A percentile compares a stretch with the other conserved stretches of the same genome.
These are phyloP conservation scores for Pseudomyrmex gracilis DNA, from an alignment of 1,140 invertebrate genomes.

Conservation along the genomic window DNA sequence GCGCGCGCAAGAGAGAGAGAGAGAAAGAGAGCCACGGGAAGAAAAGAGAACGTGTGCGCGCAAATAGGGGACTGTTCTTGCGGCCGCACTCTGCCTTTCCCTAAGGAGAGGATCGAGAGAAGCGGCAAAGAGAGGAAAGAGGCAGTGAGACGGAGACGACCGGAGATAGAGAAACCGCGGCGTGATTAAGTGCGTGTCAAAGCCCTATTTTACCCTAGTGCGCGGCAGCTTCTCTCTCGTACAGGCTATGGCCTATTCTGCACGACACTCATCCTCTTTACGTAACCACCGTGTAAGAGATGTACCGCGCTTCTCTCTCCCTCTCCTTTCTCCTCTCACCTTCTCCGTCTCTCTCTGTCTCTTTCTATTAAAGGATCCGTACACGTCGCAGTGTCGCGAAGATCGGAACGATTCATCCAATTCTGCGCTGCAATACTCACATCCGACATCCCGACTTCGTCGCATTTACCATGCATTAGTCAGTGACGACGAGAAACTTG, in stretches of 20 bases:
- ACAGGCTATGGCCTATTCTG: conserved; percentile 33
- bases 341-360: neutral
- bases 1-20: neutral
- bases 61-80: conserved; percentile 24
- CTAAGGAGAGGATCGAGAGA: neutral
- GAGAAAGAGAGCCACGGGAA: neutral
- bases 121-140: conserved; percentile 18
- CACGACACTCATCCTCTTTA: conserved; percentile 31
- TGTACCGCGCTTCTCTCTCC: neutral
- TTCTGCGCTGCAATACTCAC: neutral
- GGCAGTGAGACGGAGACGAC: conserved; percentile 28
- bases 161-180: conserved; percentile 34
- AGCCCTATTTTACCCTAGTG: conserved; percentile 44
- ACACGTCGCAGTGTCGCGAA: neutral
- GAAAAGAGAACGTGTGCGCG: conserved; percentile 13
- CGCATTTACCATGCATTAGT: conserved; percentile 13
- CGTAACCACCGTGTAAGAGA: conserved; percentile 15
- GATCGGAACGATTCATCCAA: conserved; percentile 22
- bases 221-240: conserved; percentile 26
- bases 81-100: conserved; percentile 10
- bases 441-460: conserved; percentile 18
- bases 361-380: conserved; percentile 27
- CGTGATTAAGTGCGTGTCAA: conserved; percentile 69
- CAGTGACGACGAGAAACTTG: neutral
- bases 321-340: neutral